These are phyloP conservation scores for Bambusicola thoracicus DNA, from an alignment of 2,113 vertebrate species.

Conservation along the genomic window DNA sequence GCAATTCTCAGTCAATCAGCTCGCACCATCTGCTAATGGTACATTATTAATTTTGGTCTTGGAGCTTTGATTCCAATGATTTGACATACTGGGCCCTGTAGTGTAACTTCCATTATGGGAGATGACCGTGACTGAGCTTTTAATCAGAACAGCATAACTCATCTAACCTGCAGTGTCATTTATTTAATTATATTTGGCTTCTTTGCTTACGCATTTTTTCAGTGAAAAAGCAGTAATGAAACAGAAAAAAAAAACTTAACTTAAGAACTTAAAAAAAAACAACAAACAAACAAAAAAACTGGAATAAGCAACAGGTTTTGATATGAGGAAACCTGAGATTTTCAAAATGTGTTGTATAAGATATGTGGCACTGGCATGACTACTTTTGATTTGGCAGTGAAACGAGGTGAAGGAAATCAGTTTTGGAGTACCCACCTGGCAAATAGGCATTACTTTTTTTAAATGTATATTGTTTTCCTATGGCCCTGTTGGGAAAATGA, in stretches of 20 bases:
- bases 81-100: neutral
- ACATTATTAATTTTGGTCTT: constrained; percentile 20
- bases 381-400: neutral
- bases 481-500: neutral
- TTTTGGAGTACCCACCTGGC: neutral
- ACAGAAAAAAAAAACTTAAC: neutral
- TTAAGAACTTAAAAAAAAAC: neutral
- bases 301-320: neutral
- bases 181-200: neutral
- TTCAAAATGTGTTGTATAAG: neutral
- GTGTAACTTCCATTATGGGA: neutral
- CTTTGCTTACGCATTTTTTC: neutral
- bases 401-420: neutral
- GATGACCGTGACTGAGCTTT: neutral
- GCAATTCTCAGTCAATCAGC: constrained; percentile 3
- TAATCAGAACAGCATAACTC: neutral
- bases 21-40: neutral
- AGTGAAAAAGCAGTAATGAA: neutral
- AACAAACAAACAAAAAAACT: neutral
- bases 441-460: neutral
- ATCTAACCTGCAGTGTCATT: neutral
- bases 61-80: neutral
- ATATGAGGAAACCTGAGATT: neutral
- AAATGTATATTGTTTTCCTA: neutral
- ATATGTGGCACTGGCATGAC: neutral